phyloP scores from a whole-genome alignment of 2,797 vertebrate species.

The Syngnathus rostellatus region DNA sequence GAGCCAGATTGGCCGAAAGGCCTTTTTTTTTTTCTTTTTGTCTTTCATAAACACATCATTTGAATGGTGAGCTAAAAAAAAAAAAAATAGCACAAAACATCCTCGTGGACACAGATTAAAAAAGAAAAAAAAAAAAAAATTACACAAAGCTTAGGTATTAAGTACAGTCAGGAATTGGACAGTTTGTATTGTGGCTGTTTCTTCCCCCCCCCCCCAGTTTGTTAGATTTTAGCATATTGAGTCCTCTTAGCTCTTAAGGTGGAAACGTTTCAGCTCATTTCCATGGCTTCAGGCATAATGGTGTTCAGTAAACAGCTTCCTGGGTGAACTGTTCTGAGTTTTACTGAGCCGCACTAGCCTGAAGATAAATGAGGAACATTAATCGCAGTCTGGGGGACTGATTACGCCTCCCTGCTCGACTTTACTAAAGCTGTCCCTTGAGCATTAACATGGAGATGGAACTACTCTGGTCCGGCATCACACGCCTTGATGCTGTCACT shows the following conservation, averaged over 20 bases:
- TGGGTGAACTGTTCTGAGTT: slow-evolving; percentile 54
- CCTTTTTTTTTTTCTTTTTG: slow-evolving; percentile 27
- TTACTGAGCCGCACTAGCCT: slow-evolving; percentile 46
- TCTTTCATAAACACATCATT: slow-evolving; percentile 45
- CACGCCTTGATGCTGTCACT: slow-evolving; percentile 25
- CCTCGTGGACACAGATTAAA: slow-evolving; percentile 45
- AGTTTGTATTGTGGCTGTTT: slow-evolving; percentile 38
- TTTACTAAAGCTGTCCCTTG: slow-evolving; percentile 66
- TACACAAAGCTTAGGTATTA: slow-evolving; percentile 38
- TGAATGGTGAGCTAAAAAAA: slow-evolving; percentile 44
- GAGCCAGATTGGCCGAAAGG: slow-evolving; percentile 32
- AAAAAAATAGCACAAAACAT: slow-evolving; percentile 41
- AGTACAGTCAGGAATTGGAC: slow-evolving; percentile 34
- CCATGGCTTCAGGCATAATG: slow-evolving; percentile 48
- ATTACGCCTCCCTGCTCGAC: slow-evolving; percentile 61
- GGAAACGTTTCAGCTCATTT: slow-evolving; percentile 53
- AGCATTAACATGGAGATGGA: slow-evolving; percentile 46
- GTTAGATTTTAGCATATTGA: slow-evolving; percentile 38
- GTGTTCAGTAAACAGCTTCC: slow-evolving; percentile 54
- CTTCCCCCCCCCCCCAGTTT: slow-evolving; percentile 19
- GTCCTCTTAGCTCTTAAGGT: slow-evolving; percentile 48
- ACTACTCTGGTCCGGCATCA: slow-evolving; percentile 37
- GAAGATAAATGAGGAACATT: slow-evolving; percentile 67
- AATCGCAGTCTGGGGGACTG: slow-evolving; percentile 67
- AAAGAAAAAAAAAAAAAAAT: slow-evolving; percentile 17